A percentile compares a stretch with the other conserved stretches of the same genome.
phyloP scores from a whole-genome alignment of 2,797 vertebrate species.

The Pangasius krempfi region DNA sequence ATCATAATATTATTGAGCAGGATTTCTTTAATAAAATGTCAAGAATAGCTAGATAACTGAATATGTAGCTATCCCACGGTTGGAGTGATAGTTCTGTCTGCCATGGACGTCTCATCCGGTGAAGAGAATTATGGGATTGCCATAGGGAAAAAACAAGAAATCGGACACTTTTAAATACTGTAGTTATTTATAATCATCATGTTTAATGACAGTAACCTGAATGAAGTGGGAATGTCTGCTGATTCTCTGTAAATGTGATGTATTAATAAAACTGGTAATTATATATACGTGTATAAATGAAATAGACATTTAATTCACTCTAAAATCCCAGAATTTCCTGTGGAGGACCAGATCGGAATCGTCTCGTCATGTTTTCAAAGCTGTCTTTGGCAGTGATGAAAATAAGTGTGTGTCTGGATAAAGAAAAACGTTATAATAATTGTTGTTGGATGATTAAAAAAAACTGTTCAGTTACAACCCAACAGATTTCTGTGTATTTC shows the following conservation, averaged over 20 bases:
- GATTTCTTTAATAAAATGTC: neutral
- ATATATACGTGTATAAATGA: neutral
- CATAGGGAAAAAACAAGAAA: neutral
- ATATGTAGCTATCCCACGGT: neutral
- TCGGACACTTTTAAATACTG: neutral
- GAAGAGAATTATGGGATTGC: neutral
- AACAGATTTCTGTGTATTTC: neutral
- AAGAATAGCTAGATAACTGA: neutral
- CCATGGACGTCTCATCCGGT: neutral
- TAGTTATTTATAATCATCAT: neutral
- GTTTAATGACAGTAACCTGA: neutral
- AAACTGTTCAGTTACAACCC: neutral
- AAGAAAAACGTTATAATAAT: neutral
- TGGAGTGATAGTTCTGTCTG: neutral
- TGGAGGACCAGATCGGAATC: neutral
- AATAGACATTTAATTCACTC: neutral
- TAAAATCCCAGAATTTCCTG: neutral
- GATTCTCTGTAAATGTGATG: neutral
- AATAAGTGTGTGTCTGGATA: neutral
- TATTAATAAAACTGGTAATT: conserved; percentile 1
- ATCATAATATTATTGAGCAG: neutral
- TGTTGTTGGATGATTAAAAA: neutral
- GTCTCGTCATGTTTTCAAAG: neutral
- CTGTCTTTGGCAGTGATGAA: neutral
- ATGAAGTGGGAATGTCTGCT: neutral